A percentile compares a stretch with the other conserved stretches of the same genome.
phyloP scores from a whole-genome alignment of 2,797 vertebrate species.

The Falco berigora region DNA sequence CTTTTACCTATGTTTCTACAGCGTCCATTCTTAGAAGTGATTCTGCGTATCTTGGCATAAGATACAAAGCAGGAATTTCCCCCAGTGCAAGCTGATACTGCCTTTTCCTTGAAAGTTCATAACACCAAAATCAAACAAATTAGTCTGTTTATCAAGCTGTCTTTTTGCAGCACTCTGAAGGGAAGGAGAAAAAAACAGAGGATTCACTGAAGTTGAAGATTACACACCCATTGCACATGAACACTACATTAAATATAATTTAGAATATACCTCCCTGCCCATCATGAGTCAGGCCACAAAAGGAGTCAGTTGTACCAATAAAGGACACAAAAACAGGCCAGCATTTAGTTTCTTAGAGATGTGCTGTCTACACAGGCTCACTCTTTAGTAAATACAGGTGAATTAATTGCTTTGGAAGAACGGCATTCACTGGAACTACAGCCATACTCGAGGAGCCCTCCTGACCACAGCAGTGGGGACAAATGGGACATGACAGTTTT shows the following conservation, averaged over 20 bases:
- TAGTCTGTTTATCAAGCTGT: background rate
- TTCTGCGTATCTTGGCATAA: background rate
- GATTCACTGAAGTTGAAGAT: background rate
- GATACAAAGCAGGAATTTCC: background rate
- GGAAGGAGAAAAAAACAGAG: background rate
- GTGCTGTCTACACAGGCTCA: background rate
- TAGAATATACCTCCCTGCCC: background rate
- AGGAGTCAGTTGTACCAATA: background rate
- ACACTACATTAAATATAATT: background rate
- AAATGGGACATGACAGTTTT: background rate
- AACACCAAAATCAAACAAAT: background rate
- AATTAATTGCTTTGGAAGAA: background rate
- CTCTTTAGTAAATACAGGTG: background rate
- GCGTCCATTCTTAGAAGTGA: background rate
- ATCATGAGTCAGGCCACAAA: background rate
- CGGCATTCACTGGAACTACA: background rate
- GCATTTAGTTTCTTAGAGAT: background rate
- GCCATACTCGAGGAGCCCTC: background rate
- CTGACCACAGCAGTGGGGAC: background rate
- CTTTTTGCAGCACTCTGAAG: background rate
- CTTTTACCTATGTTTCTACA: background rate
- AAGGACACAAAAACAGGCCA: background rate
- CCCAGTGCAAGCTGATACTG: accelerated
- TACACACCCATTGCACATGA: background rate
- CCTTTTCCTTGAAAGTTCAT: background rate